A percentile compares a stretch with the other conserved stretches of the same genome.
phyloP scores from a whole-genome alignment of 2,797 vertebrate genomes.

The Scomberomorus guttatus region DNA sequence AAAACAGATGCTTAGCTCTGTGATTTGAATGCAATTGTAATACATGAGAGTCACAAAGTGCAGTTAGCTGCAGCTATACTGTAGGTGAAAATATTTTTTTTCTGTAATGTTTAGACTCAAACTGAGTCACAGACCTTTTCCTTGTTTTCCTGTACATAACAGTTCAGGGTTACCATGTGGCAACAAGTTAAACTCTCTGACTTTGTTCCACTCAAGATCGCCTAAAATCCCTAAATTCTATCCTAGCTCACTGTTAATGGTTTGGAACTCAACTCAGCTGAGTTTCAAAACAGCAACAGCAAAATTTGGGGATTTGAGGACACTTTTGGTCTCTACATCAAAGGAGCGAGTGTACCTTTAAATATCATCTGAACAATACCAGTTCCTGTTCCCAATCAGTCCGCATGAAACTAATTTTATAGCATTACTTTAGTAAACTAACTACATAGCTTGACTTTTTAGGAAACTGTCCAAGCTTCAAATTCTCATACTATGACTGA shows the following conservation, averaged over 20 bases:
- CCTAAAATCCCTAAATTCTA: neutral
- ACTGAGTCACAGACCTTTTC: neutral
- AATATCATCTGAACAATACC: neutral
- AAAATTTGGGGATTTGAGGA: neutral
- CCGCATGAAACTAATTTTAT: neutral
- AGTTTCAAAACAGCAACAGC: neutral
- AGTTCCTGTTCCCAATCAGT: neutral
- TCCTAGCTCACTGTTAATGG: neutral
- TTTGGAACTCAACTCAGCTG: too few relatives aligned
- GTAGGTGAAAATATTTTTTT: neutral
- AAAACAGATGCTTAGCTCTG: neutral
- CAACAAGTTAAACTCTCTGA: neutral
- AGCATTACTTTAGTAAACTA: neutral
- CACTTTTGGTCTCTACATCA: neutral
- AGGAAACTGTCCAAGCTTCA: slow-evolving; percentile 10
- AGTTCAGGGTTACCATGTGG: neutral
- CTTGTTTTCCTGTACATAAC: neutral
- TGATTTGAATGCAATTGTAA: neutral
- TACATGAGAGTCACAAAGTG: neutral
- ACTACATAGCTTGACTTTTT: slow-evolving; percentile 10
- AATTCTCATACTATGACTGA: neutral
- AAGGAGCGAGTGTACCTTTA: neutral
- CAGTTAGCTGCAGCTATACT: neutral
- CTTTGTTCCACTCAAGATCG: neutral
- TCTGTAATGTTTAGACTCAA: too few relatives aligned